Base-by-base conservation (phyloP, 2,888 invertebrate species). In the Caenorhabditis uteleia region DNA sequence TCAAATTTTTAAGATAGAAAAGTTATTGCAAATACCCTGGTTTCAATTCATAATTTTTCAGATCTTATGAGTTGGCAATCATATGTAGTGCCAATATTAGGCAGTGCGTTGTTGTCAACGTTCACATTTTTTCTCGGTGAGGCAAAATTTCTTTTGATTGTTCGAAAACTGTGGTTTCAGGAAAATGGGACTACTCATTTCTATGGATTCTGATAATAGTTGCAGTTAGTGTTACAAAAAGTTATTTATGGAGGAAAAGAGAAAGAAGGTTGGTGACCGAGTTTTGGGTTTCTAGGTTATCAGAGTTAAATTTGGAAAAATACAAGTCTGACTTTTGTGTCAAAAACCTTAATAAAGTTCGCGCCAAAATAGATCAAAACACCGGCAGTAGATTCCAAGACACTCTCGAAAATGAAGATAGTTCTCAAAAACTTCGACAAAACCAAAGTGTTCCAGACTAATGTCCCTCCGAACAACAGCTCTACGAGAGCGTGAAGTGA, bases 161-260 rank as follows among this genome's bases (percentile, higher is more conserved):
- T n/a, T n/a, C n/a, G 14, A 16, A 36, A 36, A 36, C 18, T 16
- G 36, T 36, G 26, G 25, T 53, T 65, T 16, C 45, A 66, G 59
- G 66, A 14, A 60, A 60, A 54, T 56, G 45, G 36, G 49, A 58
- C 27, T 75, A 70, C 36, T 77, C 73, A 29, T 47, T 77, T 40
- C 39, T 78, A 16, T 79, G 78, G 77, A 73, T 82, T 34, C 38
- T 71, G 29, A 31, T 83, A 10, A 75, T 83, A 42, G 67, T 76
- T n/a, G 57, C 53, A 0, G 45, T 80, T n/a, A 77, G 74, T 58
- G 60, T 83, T 23, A 60, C 71, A 5, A 82, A 82, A 53, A 76
- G 71, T 21, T 76, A 77, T 60, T 47, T 82, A 50, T 83, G 80
- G 82, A 74, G 78, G 46, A 68, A 74, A 43, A 53, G 79, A n/a